Conservation (phyloP, 2,888 invertebrate species). For the Tenthredo distinguenda region DNA sequence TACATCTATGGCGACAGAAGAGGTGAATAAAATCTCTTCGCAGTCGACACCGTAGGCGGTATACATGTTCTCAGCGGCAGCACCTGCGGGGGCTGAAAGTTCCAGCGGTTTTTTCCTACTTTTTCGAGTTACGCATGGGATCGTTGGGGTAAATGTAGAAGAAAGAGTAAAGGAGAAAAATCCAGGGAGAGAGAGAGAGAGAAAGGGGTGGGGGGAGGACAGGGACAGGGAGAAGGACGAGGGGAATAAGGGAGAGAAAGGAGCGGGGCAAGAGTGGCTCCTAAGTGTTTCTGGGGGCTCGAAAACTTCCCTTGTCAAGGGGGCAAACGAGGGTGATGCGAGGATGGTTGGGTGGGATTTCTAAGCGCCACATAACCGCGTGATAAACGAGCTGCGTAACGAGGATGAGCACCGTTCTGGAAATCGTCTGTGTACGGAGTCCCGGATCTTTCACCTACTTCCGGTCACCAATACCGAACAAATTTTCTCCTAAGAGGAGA, state of each 20-base stretch:
- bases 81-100: neutral
- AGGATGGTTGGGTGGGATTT: neutral
- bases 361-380: constrained; percentile 20
- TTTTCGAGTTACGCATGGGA: neutral
- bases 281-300: constrained; percentile 8
- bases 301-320: constrained; percentile 14
- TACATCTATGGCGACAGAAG: neutral
- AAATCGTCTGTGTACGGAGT: neutral
- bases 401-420: neutral
- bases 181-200: neutral
- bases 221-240: neutral
- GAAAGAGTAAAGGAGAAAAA: neutral
- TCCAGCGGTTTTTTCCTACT: neutral
- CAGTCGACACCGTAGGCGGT: neutral
- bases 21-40: neutral
- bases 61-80: neutral
- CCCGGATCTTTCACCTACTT: neutral
- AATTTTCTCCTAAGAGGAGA: neutral
- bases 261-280: neutral
- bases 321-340: neutral
- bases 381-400: constrained; percentile 38
- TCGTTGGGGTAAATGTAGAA: neutral
- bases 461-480: neutral
- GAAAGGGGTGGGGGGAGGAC: no score
- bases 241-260: neutral